A percentile compares a stretch with the other conserved stretches of the same genome.
phyloP scores from a whole-genome alignment of 2,113 vertebrate species.

The Rhinopomastus cyanomelas region DNA sequence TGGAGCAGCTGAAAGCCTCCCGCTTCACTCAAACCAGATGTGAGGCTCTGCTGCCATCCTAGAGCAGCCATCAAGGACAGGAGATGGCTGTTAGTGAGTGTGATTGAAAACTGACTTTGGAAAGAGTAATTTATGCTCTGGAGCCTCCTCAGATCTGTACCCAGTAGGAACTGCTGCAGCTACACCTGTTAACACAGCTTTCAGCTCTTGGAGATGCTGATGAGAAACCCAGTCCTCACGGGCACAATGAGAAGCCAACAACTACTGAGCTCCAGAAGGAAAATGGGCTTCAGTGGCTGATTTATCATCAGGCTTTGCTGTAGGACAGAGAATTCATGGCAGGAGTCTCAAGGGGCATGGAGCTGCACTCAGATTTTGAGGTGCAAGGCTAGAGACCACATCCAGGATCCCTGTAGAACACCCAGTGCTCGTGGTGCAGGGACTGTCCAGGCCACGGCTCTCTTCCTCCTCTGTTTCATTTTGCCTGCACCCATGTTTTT shows the following conservation, averaged over 20 bases:
- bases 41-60: conserved; percentile 43
- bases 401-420: neutral
- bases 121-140: conserved; percentile 56
- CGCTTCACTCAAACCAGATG: conserved; percentile 65
- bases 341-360: neutral
- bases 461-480: neutral
- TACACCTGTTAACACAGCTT: conserved; percentile 66
- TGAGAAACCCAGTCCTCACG: conserved; percentile 26
- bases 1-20: conserved; percentile 4
- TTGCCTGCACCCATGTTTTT: neutral
- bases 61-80: conserved; percentile 50
- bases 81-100: conserved; percentile 42
- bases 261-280: conserved; percentile 17
- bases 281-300: conserved; percentile 12
- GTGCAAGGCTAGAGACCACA: neutral
- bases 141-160: conserved; percentile 64
- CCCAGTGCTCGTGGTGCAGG: neutral
- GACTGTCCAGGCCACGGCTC: neutral
- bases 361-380: neutral
- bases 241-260: conserved; percentile 11
- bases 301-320: conserved; percentile 34
- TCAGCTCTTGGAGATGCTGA: conserved; percentile 23
- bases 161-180: conserved; percentile 50
- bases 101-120: conserved; percentile 66
- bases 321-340: neutral